Percentiles rank a stretch among this genome's conserved stretches.
Conservation (phyloP, 2,888 invertebrate genomes). For the Hedya salicella region DNA sequence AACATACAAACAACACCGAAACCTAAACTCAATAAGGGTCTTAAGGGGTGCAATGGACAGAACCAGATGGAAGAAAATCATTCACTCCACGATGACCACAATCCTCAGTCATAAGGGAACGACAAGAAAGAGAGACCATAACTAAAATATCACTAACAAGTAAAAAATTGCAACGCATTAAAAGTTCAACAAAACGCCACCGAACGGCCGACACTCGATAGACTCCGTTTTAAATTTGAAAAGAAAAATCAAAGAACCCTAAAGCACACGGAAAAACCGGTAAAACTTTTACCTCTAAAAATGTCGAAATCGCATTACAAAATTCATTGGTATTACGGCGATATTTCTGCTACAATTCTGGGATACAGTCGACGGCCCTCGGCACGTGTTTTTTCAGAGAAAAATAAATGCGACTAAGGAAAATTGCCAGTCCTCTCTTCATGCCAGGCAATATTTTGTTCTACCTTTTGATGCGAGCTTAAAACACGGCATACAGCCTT, state of each 20-base stretch:
- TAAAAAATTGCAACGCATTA: constrained; percentile 1
- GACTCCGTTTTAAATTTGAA: constrained; percentile 16
- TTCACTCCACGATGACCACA: too few relatives aligned
- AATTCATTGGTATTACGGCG: constrained; percentile 39
- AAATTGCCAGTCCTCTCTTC: constrained; percentile 39
- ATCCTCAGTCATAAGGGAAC: too few relatives aligned
- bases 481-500: constrained; percentile 38
- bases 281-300: constrained; percentile 30
- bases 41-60: too few relatives aligned
- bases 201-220: constrained; percentile 9
- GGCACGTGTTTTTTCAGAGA: constrained; percentile 34
- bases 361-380: constrained; percentile 20
- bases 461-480: constrained; percentile 43
- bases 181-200: constrained; percentile 6
- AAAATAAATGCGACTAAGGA: constrained; percentile 43
- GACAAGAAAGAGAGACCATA: too few relatives aligned
- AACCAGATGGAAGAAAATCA: too few relatives aligned
- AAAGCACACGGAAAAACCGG: constrained; percentile 25
- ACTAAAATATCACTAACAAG: neutral
- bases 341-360: constrained; percentile 36
- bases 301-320: constrained; percentile 41
- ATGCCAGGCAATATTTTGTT: constrained; percentile 41
- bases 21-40: too few relatives aligned
- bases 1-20: too few relatives aligned
- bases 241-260: constrained; percentile 23